Evolutionary conservation across 2,113 vertebrate species (phyloP), one percentile per base, ranked within the genome.

Genomic region (Oostethus manadensis): DNA sequence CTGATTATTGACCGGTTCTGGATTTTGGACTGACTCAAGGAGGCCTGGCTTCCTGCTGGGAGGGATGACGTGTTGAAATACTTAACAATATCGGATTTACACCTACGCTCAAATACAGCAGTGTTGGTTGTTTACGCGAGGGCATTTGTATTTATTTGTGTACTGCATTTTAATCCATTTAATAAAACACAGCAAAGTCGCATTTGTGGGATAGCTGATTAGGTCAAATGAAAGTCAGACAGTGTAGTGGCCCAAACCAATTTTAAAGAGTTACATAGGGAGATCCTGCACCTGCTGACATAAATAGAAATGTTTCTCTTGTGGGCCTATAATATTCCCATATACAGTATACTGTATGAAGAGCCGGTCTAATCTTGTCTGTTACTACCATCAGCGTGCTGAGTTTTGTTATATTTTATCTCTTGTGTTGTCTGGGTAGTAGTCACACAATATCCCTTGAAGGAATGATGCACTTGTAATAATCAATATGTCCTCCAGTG

Each of bases 401-500:
- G 64, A 70, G 62, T 64, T 79, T 77, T 58, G 58, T 62, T 73
- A 63, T 71, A 77, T 77, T 76, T 80, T 77, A 79, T 76, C 71
- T 79, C 48, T 23, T 66, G 58, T 15, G 15, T 56, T 79, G 62
- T 77, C 73, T 61, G 51, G 66, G 46, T 62, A 69, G 64, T 58
- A 72, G 62, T 72, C 71, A 75, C 8, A 51, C 57, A 63, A 75
- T 81, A 78, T 70, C 76, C 66, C 68, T 35, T 59, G 4, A 47
- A 79, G 73, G 73, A 79, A 51, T 56, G 47, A 42, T 46, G 55
- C 3, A 35, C 51, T 62, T 59, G 43, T 26, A 42, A 67, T 77
- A 62, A 82, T 84, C 84, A 79, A 86, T 82, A 77, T 58, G 60
- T 77, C 73, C 68, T 64, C 55, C 59, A 58, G 77, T 55, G 67